Conservation (phyloP, 2,113 vertebrate species). For the Tursiops truncatus region DNA sequence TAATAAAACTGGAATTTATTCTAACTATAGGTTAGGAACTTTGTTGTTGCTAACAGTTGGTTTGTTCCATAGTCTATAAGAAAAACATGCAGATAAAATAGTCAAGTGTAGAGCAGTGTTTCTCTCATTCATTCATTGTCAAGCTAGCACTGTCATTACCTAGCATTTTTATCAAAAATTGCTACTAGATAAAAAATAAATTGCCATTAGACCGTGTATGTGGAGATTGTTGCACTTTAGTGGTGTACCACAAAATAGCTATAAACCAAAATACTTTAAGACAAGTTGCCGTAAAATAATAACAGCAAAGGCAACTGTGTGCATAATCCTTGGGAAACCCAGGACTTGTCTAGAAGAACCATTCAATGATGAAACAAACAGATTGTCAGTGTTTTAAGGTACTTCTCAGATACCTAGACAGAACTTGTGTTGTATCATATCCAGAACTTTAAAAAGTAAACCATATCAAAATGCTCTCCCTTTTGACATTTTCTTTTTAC, state of each 20-base stretch:
- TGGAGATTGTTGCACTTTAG: neutral
- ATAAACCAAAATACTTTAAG: conserved; percentile 50
- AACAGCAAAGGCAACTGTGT: conserved; percentile 49
- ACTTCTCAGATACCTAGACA: neutral
- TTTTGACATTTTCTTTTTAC: neutral
- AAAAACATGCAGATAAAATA: conserved; percentile 10
- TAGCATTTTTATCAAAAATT: neutral
- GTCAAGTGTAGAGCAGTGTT: neutral
- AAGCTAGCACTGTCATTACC: neutral
- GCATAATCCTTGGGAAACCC: conserved; percentile 34
- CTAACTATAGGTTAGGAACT: neutral
- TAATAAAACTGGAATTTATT: neutral
- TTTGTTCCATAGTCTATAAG: neutral
- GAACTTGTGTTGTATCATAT: neutral
- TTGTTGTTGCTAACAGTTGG: neutral
- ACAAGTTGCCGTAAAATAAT: conserved; percentile 64
- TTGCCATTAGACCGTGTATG: conserved; percentile 2
- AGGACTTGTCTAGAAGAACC: neutral
- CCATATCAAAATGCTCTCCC: neutral
- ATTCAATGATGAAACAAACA: neutral
- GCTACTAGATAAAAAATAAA: neutral
- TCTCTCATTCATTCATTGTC: neutral
- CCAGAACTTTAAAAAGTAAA: neutral
- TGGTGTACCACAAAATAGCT: conserved; percentile 51
- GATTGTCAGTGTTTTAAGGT: neutral